phyloP scores from a whole-genome alignment of 2,113 vertebrate species.

The Globicephala melas region DNA sequence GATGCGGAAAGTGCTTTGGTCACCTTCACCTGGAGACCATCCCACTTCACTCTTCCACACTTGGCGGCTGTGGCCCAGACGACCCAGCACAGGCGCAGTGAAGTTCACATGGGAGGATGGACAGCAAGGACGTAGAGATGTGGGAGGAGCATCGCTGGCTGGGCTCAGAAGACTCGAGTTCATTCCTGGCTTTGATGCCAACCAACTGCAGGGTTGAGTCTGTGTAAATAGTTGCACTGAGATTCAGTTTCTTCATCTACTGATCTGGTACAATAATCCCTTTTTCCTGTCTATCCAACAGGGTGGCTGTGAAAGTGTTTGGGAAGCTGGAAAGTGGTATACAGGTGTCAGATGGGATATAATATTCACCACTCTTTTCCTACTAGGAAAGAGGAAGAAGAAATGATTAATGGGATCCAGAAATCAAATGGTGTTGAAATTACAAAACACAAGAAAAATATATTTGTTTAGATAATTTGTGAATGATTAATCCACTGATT shows the following conservation, averaged over 20 bases:
- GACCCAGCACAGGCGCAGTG: not conserved
- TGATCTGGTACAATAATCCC: not conserved
- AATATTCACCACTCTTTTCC: not conserved
- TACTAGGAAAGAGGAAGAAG: not conserved
- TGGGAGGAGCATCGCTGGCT: too few relatives aligned
- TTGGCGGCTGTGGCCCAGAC: not conserved
- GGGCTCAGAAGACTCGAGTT: not conserved
- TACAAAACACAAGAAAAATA: not conserved
- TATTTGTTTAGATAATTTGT: not conserved
- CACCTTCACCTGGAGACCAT: not conserved
- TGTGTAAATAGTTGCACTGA: not conserved
- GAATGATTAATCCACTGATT: not conserved
- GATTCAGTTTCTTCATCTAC: not conserved
- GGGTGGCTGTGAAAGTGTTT: not conserved
- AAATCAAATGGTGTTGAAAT: not conserved
- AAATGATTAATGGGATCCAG: not conserved
- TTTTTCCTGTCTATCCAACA: not conserved
- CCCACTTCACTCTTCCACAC: not conserved
- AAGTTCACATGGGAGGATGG: accelerated
- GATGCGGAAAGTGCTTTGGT: not conserved
- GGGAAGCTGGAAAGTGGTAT: not conserved
- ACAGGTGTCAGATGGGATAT: not conserved
- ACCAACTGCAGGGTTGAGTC: not conserved
- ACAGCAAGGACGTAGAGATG: too few relatives aligned
- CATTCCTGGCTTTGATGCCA: not conserved